Percentiles rank a stretch among this genome's conserved stretches.
Evolutionary conservation across 2,888 invertebrate species (phyloP).

Genomic region (Barypeithes pellucidus): DNA sequence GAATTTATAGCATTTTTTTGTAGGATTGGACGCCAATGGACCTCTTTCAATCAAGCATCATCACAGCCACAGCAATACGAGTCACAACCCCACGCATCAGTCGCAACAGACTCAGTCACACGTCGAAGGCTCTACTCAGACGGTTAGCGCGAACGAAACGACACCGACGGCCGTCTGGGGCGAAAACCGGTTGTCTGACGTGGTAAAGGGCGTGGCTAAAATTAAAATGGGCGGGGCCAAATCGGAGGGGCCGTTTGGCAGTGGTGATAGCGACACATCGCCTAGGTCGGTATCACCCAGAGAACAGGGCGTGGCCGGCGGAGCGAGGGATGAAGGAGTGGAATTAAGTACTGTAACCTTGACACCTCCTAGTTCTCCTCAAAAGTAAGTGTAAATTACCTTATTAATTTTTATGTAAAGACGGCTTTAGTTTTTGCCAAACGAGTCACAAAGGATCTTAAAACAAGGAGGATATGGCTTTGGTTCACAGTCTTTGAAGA

Average conservation of each 20-base stretch:
- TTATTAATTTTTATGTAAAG: too few species aligned
- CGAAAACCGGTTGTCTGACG: conserved; percentile 82
- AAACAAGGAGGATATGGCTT: too few species aligned
- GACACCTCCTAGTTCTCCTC: conserved; percentile 77
- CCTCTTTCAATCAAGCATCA: conserved; percentile 32
- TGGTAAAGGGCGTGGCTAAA: conserved; percentile 83
- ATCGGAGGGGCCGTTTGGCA: conserved; percentile 45
- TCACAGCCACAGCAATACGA: conserved; percentile 27
- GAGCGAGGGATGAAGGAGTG: conserved; percentile 61
- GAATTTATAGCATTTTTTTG: too few species aligned
- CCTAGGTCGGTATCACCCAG: conserved; percentile 67
- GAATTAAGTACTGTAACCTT: conserved; percentile 71
- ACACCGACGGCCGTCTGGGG: conserved; percentile 65
- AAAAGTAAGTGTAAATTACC: conserved; percentile 73
- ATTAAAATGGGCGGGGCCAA: conserved; percentile 68
- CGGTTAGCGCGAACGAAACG: conserved; percentile 25
- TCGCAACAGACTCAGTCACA: conserved; percentile 41
- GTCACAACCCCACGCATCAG: conserved; percentile 32
- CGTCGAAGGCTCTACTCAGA: conserved; percentile 47
- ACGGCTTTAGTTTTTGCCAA: too few species aligned
- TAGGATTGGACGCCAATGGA: conserved; percentile 43
- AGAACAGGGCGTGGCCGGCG: conserved; percentile 52
- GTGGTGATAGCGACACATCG: conserved; percentile 62
- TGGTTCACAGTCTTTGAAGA: too few species aligned
- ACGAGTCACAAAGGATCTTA: too few species aligned